Evolutionary conservation across 1,140 invertebrate genomes (phyloP), one percentile per base, ranked within the genome.

Genomic region (Drosophila sulfurigaster): DNA sequence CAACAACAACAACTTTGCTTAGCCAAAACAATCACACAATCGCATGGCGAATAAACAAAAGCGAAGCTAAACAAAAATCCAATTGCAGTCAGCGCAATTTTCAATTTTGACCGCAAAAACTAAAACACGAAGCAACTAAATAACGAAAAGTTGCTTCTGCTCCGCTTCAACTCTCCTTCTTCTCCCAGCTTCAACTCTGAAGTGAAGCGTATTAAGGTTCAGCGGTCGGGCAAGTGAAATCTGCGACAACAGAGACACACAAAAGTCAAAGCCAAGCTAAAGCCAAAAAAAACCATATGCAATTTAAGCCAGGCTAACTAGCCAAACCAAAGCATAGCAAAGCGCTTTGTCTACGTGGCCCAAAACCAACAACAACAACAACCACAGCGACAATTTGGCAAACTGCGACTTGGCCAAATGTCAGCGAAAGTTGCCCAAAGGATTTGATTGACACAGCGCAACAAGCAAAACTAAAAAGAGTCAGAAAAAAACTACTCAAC

Each of bases 81-180:
- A 87, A 79, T 79, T 76, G 73, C 75, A 69, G 48, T 62, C 41
- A 59, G 72, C 54, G 72, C 57, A 79, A 89, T 87, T 87, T 88
- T 60, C 82, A 80, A 87, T 80, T 80, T 88, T 88, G 85, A 89
- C 83, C 83, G 85, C 83, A 88, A 89, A 25, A 86, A 79, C 68
- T 49, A 62, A 83, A 78, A 88, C 79, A 81, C 75, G 68, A 81
- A 76, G 38, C 59, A 72, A 54, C 73, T 71, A 74, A 58, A 64
- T 60, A 62, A 75, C 58, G 15, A 62, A 49, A 51, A 7, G 10
- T 6, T 13, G 3, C 35, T 38, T 5, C 43, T 25, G 5, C 46
- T 13, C 35, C 8, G 7, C 35, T 38, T 25, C 4, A 25, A 1
- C 41, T 56, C 13, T 7, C 2, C 10, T 20, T 13, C 7, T 3